phyloP scores from a whole-genome alignment of 2,797 vertebrate genomes.

The Schizopygopsis pylzovi region DNA sequence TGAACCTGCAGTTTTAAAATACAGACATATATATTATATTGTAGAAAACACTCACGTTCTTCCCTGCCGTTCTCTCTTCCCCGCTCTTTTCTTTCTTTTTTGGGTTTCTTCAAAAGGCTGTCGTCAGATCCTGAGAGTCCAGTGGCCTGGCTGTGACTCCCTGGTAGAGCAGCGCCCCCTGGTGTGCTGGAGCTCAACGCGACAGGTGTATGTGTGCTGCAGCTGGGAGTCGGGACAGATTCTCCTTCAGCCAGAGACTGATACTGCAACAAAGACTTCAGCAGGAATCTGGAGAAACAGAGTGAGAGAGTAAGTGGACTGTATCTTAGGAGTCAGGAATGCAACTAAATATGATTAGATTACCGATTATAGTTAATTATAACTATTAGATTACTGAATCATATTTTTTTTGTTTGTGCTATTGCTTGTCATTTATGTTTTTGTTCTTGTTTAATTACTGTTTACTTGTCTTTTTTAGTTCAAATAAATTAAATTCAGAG shows the following conservation, averaged over 20 bases:
- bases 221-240: slow-evolving; percentile 63
- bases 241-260: slow-evolving; percentile 87
- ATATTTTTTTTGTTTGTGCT: too few relatives aligned
- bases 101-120: slow-evolving; percentile 81
- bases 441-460: too few relatives aligned
- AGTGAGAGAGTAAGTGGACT: background rate
- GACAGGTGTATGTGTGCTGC: slow-evolving; percentile 64
- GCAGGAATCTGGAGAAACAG: slow-evolving; percentile 79
- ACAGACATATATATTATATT: background rate
- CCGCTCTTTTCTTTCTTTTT: slow-evolving; percentile 88
- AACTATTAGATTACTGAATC: too few relatives aligned
- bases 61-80: slow-evolving; percentile 85
- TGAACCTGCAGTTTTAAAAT: background rate
- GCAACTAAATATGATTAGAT: background rate
- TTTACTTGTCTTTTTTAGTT: too few relatives aligned
- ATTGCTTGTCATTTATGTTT: too few relatives aligned
- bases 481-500: too few relatives aligned
- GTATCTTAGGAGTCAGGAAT: background rate
- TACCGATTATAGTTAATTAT: background rate
- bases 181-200: slow-evolving; percentile 65
- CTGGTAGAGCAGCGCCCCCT: slow-evolving; percentile 68
- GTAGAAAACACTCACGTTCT: slow-evolving; percentile 73
- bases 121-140: slow-evolving; percentile 75
- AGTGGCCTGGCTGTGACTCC: slow-evolving; percentile 64
- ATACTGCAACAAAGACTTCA: slow-evolving; percentile 88